Evolutionary conservation across 2,888 invertebrate species (phyloP), one percentile per base, ranked within the genome.

Genomic region (Xestia xanthographa): DNA sequence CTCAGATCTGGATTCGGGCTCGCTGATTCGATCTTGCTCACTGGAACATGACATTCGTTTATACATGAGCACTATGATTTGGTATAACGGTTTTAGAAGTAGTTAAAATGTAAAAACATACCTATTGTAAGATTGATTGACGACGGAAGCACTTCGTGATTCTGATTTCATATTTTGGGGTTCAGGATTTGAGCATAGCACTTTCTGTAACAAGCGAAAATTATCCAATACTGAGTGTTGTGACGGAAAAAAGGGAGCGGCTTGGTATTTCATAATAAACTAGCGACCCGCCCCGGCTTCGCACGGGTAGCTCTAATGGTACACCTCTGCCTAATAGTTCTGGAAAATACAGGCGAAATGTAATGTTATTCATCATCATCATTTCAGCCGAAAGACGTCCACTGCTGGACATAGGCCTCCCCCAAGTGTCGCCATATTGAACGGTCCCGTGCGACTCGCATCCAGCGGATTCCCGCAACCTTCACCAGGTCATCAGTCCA

Each of bases 101-200:
- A 20, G 20, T 20, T 20, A 20, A 60, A 20, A 34, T 60, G 5
- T 20, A 17, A 73, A 66, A 65, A 45, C 53, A 53, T 87, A 95
- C 96, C 96, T 96, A 82, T 95, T 95, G 80, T 96, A 96, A 0
- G 96, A 96, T 70, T 95, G 95, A 79, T 96, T 96, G 14, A 93
- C 92, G 17, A 95, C 90, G 8, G 96, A 95, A 29, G 93, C 92
- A 0, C 92, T 90, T 50, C 94, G 92, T 0, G 95, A 95, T 76
- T 94, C 94, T 5, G 92, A 84, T 78, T 95, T 95, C 29, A 91
- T 88, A 72, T 93, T 92, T 78, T 94, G 95, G 29, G 87, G 88
- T 78, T 95, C 96, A 20, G 92, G 77, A 29, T 90, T 90, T 5
- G 92, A 86, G 77, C 93, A 92, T 34, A 94, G 80, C 0, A 94